phyloP scores from a whole-genome alignment of 2,888 invertebrate genomes.

The Aphodius sticticus region DNA sequence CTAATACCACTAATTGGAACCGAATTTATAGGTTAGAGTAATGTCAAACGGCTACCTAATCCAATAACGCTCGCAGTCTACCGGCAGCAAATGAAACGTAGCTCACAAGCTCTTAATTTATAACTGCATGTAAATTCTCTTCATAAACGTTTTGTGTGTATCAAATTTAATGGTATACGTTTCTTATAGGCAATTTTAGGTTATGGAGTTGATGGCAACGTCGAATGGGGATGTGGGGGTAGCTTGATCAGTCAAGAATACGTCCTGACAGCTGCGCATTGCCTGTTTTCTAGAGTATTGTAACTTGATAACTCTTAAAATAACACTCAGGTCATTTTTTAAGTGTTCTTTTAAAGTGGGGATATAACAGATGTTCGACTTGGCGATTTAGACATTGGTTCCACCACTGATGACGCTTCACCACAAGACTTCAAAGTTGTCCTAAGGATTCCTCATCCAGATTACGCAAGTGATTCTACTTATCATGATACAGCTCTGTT shows the following conservation, averaged over 20 bases:
- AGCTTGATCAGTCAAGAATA: neutral
- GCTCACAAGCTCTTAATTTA: neutral
- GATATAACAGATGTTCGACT: conserved; percentile 44
- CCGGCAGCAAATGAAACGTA: neutral
- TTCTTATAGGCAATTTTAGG: neutral
- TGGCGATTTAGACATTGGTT: conserved; percentile 44
- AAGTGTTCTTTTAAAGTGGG: conserved; percentile 38
- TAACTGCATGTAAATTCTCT: neutral
- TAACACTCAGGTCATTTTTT: neutral
- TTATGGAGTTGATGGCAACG: neutral
- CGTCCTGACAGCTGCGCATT: neutral
- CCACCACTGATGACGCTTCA: conserved; percentile 38
- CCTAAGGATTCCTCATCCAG: conserved; percentile 54
- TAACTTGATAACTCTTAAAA: conserved; percentile 30
- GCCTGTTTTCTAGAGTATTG: conserved; percentile 28
- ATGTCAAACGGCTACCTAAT: too few species aligned
- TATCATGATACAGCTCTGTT: conserved; percentile 63
- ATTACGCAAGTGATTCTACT: conserved; percentile 53
- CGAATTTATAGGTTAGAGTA: too few species aligned
- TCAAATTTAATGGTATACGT: neutral
- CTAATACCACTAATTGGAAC: too few species aligned
- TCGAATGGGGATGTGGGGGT: neutral
- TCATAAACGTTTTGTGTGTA: neutral
- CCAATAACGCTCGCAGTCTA: too few species aligned
- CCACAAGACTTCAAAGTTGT: conserved; percentile 49